These are phyloP conservation scores for Epirrhoe alternata DNA, from an alignment of 2,888 invertebrate genomes.

Conservation along the genomic window DNA sequence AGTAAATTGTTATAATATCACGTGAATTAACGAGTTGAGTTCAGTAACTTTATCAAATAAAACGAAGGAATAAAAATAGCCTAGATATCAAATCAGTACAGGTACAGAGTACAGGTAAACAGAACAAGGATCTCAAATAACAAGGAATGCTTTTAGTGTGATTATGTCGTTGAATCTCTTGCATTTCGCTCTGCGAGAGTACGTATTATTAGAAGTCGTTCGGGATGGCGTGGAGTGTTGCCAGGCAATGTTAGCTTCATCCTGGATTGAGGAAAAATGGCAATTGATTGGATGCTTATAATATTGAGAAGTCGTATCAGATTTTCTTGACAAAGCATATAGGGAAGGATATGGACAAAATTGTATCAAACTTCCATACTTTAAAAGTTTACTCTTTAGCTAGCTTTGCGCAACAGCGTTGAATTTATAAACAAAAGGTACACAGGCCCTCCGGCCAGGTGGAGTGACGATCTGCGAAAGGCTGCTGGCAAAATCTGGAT, in stretches of 20 bases:
- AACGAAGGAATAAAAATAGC: background rate
- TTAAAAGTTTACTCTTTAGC: too few species aligned
- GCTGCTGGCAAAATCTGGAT: too few species aligned
- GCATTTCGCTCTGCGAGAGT: slow-evolving; percentile 61
- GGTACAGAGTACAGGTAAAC: slow-evolving; percentile 42
- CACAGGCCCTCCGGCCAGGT: too few species aligned
- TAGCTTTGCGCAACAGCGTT: too few species aligned
- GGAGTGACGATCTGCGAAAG: too few species aligned
- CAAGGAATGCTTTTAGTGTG: slow-evolving; percentile 75
- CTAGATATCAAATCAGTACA: background rate
- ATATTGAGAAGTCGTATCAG: background rate
- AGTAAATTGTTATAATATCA: too few species aligned
- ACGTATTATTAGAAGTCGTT: slow-evolving; percentile 67
- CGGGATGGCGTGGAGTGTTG: slow-evolving; percentile 42
- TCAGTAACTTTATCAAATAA: too few species aligned
- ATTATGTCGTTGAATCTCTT: slow-evolving; percentile 74
- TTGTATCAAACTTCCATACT: too few species aligned
- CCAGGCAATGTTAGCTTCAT: slow-evolving; percentile 21
- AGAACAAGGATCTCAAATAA: slow-evolving; percentile 47
- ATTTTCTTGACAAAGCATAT: background rate
- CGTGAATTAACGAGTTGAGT: too few species aligned
- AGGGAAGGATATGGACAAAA: too few species aligned
- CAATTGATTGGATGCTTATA: background rate
- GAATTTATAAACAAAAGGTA: too few species aligned
- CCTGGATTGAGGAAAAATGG: slow-evolving; percentile 7